Evolutionary conservation across 2,888 invertebrate genomes (phyloP).

Genomic region (Ernsta delagoae): DNA sequence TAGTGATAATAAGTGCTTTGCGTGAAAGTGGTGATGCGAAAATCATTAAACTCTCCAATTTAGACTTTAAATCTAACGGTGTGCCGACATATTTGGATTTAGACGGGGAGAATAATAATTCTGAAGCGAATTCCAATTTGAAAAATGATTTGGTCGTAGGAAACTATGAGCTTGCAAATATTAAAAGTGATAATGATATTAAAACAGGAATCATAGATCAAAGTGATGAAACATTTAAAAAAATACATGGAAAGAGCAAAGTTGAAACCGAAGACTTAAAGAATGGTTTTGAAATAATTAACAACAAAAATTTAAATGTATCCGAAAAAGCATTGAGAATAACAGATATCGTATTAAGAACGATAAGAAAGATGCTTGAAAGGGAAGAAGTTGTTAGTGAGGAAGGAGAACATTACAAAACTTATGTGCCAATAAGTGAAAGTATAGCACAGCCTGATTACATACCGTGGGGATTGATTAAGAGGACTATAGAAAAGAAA

Average conservation of each 20-base stretch:
- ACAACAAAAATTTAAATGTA: conserved; percentile 14
- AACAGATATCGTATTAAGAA: conserved; percentile 36
- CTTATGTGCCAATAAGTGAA: conserved; percentile 46
- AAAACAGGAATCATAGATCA: conserved; percentile 5
- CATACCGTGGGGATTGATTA: conserved; percentile 22
- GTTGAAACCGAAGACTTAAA: background rate
- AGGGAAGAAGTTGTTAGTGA: conserved; percentile 30
- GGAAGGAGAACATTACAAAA: conserved; percentile 24
- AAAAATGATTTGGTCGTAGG: conserved; percentile 2
- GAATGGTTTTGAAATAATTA: background rate
- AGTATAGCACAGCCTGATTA: conserved; percentile 40
- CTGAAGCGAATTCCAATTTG: conserved; percentile 15
- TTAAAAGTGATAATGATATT: background rate
- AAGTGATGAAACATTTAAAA: background rate
- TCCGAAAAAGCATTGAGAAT: conserved; percentile 26
- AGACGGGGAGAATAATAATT: background rate
- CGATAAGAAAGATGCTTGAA: conserved; percentile 39
- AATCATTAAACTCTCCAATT: conserved; percentile 26
- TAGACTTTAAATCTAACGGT: conserved; percentile 39
- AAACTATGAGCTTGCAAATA: background rate
- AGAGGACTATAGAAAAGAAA: conserved; percentile 11
- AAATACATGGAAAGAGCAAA: background rate
- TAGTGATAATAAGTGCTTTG: conserved; percentile 10
- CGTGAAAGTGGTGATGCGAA: conserved; percentile 18
- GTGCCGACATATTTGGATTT: conserved; percentile 13